Conservation (phyloP, 1,140 invertebrate genomes). For the Polypedilum vanderplanki region DNA sequence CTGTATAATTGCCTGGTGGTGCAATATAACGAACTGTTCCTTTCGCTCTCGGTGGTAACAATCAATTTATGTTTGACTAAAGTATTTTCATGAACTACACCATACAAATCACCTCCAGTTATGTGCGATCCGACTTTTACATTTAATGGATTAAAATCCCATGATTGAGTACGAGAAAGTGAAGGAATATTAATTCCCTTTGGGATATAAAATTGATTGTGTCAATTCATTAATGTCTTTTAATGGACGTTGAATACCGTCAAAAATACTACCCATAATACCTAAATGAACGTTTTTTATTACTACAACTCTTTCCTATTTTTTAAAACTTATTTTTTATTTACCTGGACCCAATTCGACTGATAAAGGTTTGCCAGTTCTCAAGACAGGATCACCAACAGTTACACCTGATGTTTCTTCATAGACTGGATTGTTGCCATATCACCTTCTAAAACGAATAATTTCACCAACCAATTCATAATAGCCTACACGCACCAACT, state of each 20-base stretch:
- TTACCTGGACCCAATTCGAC: constrained; percentile 81
- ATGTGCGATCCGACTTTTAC: constrained; percentile 91
- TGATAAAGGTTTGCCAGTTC: constrained; percentile 93
- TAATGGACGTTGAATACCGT: constrained; percentile 97
- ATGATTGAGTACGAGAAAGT: constrained; percentile 70
- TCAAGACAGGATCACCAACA: constrained; percentile 95
- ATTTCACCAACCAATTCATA: constrained; percentile 98
- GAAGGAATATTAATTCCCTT: constrained; percentile 95
- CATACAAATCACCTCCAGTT: constrained; percentile 96
- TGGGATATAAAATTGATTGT: constrained; percentile 96
- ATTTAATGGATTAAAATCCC: constrained; percentile 89
- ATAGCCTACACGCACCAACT: constrained; percentile 97
- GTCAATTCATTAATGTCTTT: constrained; percentile 94
- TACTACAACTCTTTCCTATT: no score
- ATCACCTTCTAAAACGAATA: constrained; percentile 96
- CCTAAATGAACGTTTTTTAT: not conserved
- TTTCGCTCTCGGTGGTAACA: constrained; percentile 84
- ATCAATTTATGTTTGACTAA: constrained; percentile 96
- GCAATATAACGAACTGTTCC: constrained; percentile 95
- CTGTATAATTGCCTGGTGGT: constrained; percentile 88
- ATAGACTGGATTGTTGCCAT: constrained; percentile 99
- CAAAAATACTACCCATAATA: constrained; percentile 98
- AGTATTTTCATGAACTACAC: constrained; percentile 92
- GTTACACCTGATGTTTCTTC: constrained; percentile 99
- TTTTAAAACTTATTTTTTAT: no score